Evolutionary conservation across 53 echinoderm and acorn worm species (phyloP).

Genomic region (Zoroaster sp.): DNA sequence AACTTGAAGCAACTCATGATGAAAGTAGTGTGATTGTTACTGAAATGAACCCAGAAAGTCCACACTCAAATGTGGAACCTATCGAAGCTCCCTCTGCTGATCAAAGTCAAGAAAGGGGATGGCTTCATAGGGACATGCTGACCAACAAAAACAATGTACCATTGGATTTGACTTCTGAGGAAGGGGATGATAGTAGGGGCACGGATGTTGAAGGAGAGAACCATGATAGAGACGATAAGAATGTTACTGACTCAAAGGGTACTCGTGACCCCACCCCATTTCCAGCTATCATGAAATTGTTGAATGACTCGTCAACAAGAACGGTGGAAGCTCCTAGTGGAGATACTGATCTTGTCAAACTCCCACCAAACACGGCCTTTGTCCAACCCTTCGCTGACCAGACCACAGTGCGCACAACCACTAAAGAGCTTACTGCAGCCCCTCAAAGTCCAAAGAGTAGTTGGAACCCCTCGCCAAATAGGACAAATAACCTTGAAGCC

Average conservation of each 20-base stretch:
- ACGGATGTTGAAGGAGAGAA: not conserved
- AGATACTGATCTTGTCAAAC: not conserved
- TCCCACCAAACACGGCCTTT: not conserved
- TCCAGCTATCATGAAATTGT: too few relatives aligned
- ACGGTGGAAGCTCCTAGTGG: not conserved
- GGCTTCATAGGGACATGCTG: conserved; percentile 39
- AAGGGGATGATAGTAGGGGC: not conserved
- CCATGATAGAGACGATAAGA: not conserved
- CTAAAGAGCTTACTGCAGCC: not conserved
- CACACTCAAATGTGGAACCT: not conserved
- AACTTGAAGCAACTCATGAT: not conserved
- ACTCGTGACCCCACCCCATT: not conserved
- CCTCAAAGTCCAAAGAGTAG: conserved; percentile 5
- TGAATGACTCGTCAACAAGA: not conserved
- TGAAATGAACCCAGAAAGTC: not conserved
- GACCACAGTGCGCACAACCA: not conserved
- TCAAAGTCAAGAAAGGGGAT: conserved; percentile 18
- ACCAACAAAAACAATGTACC: not conserved
- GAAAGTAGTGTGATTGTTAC: not conserved
- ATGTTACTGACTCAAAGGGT: not conserved
- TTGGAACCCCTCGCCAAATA: not conserved
- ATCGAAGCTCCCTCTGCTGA: not conserved
- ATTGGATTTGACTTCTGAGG: not conserved
- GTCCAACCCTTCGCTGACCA: not conserved
- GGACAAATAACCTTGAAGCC: conserved; percentile 26